Conservation (phyloP, 2,888 invertebrate species). For the Lepetodrilus schrolli region DNA sequence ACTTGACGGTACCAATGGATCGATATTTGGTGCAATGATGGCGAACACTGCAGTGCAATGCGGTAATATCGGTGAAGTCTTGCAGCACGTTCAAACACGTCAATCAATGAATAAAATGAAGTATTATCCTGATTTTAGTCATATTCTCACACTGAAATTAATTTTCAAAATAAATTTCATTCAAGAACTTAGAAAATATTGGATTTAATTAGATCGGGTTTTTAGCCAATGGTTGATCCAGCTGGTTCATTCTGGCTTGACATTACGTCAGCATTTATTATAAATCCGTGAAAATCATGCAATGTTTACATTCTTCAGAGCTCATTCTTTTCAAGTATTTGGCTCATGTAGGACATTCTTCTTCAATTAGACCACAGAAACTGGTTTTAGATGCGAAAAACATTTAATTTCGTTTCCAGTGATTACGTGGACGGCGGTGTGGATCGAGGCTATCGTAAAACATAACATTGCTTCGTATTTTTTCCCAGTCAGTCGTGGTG, state of each 20-base stretch:
- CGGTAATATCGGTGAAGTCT: not conserved
- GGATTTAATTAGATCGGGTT: conserved; percentile 2
- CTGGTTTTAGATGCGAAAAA: not conserved
- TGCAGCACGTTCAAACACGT: not conserved
- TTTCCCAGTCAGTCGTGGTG: conserved; percentile 1
- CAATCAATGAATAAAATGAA: not conserved
- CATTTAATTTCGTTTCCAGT: not conserved
- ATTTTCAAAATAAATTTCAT: not conserved
- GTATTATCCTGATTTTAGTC: not conserved
- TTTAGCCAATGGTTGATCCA: conserved; percentile 3
- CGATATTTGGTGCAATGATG: conserved; percentile 1
- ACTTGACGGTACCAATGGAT: not conserved
- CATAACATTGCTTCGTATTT: conserved; percentile 19
- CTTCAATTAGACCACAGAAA: not conserved
- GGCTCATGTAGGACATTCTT: not conserved
- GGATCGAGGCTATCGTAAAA: conserved; percentile 13
- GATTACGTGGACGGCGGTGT: not conserved
- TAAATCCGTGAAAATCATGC: conserved; percentile 21
- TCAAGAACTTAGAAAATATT: not conserved
- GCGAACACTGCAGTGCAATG: not conserved
- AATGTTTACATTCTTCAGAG: conserved; percentile 12
- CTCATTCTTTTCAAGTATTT: not conserved
- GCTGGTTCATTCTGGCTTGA: too few species aligned
- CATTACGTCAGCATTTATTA: conserved; percentile 21
- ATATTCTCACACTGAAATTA: not conserved